Evolutionary conservation across 2,797 vertebrate genomes (phyloP).

Genomic region (Sternarchorhynchus goeldii): DNA sequence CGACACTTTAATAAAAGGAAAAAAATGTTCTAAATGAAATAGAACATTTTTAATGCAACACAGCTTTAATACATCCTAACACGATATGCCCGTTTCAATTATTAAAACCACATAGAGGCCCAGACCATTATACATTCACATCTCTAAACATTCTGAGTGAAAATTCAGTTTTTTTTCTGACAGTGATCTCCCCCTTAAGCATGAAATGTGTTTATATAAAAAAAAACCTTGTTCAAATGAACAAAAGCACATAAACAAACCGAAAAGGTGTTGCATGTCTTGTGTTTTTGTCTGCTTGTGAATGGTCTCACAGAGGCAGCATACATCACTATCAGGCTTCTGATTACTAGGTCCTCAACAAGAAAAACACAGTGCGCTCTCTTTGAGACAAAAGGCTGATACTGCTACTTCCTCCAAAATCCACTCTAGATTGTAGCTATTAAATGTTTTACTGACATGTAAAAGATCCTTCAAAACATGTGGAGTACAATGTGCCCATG

Average conservation of each 20-base stretch:
- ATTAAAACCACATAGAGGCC: constrained; percentile 63
- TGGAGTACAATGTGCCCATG: constrained; percentile 51
- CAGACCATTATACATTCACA: constrained; percentile 63
- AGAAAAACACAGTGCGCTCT: constrained; percentile 5
- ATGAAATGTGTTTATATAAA: not conserved
- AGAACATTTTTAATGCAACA: constrained; percentile 65
- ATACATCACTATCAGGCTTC: not conserved
- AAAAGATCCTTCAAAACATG: constrained; percentile 40
- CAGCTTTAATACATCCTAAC: constrained; percentile 58
- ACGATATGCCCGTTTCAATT: constrained; percentile 68
- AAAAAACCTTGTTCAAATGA: constrained; percentile 17
- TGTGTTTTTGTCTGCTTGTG: not conserved
- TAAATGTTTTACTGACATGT: constrained; percentile 46
- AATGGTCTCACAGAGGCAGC: no score
- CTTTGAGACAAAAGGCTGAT: not conserved
- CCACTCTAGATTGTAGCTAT: constrained; percentile 33
- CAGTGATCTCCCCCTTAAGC: constrained; percentile 21
- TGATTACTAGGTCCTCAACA: not conserved
- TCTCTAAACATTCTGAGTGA: constrained; percentile 45
- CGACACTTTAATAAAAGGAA: constrained; percentile 62
- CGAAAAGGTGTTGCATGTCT: not conserved
- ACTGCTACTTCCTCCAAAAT: constrained; percentile 12
- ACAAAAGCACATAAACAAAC: not conserved
- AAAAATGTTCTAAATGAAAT: constrained; percentile 65
- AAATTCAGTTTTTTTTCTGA: constrained; percentile 21